Conservation (phyloP, 2,113 vertebrate genomes). For the Chionis minor region DNA sequence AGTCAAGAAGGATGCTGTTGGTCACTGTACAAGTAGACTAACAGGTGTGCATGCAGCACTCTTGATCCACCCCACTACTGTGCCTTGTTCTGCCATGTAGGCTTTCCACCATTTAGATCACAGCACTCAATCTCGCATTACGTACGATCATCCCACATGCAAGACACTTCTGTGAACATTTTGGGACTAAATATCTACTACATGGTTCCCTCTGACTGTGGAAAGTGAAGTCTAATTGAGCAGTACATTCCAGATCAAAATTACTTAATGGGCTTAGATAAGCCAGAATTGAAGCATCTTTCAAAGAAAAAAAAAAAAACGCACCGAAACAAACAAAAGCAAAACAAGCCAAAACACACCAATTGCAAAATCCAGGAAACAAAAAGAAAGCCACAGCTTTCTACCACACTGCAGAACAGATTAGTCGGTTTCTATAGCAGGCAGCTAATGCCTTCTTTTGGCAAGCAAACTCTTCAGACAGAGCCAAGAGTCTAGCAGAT, state of each 20-base stretch:
- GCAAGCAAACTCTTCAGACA: slow-evolving; percentile 21
- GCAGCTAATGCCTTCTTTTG: slow-evolving; percentile 48
- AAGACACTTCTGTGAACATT: not conserved
- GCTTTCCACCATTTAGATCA: not conserved
- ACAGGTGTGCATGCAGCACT: not conserved
- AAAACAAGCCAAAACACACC: not conserved
- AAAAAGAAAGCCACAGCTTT: slow-evolving; percentile 11
- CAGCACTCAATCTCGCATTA: not conserved
- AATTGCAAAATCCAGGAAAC: slow-evolving; percentile 15
- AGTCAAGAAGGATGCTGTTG: not conserved
- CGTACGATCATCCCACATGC: not conserved
- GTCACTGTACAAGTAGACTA: not conserved
- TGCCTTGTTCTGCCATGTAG: not conserved
- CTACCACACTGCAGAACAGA: not conserved
- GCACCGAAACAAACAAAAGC: not conserved
- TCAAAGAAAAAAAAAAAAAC: not conserved
- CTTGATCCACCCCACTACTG: not conserved
- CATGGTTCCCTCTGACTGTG: not conserved
- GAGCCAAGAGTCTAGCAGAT: slow-evolving; percentile 49
- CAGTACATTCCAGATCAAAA: not conserved
- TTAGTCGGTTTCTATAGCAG: slow-evolving; percentile 22
- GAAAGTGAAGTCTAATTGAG: not conserved
- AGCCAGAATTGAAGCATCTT: not conserved
- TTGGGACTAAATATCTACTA: not conserved
- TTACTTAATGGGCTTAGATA: not conserved